Evolutionary conservation across 2,797 vertebrate genomes (phyloP).

Genomic region (Sebastes itinus): DNA sequence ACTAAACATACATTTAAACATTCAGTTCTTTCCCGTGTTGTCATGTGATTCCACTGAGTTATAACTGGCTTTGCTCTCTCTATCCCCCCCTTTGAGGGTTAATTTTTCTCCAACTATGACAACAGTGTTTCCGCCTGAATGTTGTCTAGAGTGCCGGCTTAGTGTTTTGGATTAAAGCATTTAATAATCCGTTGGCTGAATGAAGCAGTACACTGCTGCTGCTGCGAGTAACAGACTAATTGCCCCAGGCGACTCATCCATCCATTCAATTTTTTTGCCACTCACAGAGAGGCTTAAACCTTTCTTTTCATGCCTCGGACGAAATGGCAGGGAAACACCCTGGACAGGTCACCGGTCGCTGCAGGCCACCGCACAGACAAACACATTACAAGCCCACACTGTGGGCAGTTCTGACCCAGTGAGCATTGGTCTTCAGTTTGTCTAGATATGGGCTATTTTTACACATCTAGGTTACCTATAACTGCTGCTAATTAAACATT

Average conservation of each 20-base stretch:
- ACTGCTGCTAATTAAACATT: background rate
- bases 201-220: conserved; percentile 7
- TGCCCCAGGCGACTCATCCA: conserved; percentile 31
- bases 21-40: background rate
- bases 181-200: conserved; percentile 44
- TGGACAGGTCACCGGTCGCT: conserved; percentile 41
- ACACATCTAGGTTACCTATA: background rate
- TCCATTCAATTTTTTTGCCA: conserved; percentile 32
- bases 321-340: conserved; percentile 37
- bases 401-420: conserved; percentile 28
- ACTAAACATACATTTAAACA: background rate
- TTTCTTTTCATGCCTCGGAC: conserved; percentile 12
- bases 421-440: conserved; percentile 24
- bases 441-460: background rate
- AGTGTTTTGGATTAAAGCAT: conserved; percentile 43
- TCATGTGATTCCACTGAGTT: background rate
- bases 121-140: conserved; percentile 16
- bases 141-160: conserved; percentile 19
- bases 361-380: conserved; percentile 28
- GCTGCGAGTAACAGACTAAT: conserved; percentile 43
- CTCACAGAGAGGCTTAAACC: conserved; percentile 15
- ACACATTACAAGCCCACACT: conserved; percentile 12
- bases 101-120: background rate
- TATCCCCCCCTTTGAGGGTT: background rate
- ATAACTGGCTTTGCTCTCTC: background rate